phyloP scores from a whole-genome alignment of 92 coral and sea anemone genomes.

The Galaxea fascicularis region DNA sequence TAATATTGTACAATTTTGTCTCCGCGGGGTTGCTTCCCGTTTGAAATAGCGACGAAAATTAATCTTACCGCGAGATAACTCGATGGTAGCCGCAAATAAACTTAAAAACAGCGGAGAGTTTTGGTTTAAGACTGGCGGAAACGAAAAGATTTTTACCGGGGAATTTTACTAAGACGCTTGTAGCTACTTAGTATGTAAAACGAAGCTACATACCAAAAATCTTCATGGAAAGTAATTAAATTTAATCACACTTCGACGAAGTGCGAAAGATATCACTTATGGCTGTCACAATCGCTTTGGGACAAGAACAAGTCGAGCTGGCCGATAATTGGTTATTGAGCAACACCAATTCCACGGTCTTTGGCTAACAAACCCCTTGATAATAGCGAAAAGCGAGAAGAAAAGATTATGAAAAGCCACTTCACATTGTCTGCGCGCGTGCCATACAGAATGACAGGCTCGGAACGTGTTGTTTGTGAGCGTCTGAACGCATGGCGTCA shows the following conservation, averaged over 20 bases:
- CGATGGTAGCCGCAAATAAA: constrained; percentile 31
- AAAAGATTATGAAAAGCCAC: constrained; percentile 36
- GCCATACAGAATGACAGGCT: constrained; percentile 53
- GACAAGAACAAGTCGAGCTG: constrained; percentile 21
- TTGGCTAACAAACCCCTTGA: constrained; percentile 22
- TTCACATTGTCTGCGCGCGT: constrained; percentile 60
- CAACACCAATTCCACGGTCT: constrained; percentile 16
- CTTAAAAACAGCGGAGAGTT: not conserved
- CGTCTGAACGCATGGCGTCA: constrained; percentile 73
- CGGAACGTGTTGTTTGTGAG: constrained; percentile 45
- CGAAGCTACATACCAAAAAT: constrained; percentile 37
- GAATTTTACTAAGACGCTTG: not conserved
- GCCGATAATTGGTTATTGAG: constrained; percentile 27
- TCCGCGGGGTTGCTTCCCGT: constrained; percentile 38
- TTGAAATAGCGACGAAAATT: constrained; percentile 40
- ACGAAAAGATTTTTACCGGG: not conserved
- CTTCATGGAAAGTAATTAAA: constrained; percentile 51
- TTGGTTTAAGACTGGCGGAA: not conserved
- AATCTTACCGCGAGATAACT: constrained; percentile 16
- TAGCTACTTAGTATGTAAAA: constrained; percentile 39
- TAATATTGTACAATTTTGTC: constrained; percentile 41
- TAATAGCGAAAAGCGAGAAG: constrained; percentile 5
- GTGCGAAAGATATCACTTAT: constrained; percentile 38
- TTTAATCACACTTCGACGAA: constrained; percentile 47
- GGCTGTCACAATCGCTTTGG: constrained; percentile 16